Evolutionary conservation across 1,140 invertebrate species (phyloP).

Genomic region (Drosophila arawakana): DNA sequence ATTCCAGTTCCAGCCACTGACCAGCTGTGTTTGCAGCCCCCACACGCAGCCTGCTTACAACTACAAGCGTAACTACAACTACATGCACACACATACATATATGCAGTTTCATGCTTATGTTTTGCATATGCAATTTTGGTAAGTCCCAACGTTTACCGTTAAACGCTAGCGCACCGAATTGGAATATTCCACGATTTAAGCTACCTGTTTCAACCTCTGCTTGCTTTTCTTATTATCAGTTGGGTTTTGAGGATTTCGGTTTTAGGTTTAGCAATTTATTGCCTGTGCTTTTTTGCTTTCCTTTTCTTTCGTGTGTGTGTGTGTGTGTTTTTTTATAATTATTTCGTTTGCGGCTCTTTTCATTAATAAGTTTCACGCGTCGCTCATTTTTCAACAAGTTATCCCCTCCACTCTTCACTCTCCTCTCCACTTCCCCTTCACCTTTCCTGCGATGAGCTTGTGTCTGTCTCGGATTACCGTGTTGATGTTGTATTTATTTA

Average conservation of each 20-base stretch:
- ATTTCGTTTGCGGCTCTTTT: conserved; percentile 77
- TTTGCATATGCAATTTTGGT: conserved; percentile 46
- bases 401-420: conserved; percentile 20
- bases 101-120: not conserved
- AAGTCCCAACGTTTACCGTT: conserved; percentile 45
- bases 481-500: conserved; percentile 72
- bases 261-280: not conserved
- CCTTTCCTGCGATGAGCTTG: conserved; percentile 40
- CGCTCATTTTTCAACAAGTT: conserved; percentile 74
- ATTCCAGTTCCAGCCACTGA: conserved; percentile 37
- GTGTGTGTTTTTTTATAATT: conserved; percentile 60
- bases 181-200: conserved; percentile 5
- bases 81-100: conserved; percentile 1
- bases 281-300: conserved; percentile 2
- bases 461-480: conserved; percentile 74
- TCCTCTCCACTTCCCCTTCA: conserved; percentile 13
- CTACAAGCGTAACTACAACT: not conserved
- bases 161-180: conserved; percentile 3
- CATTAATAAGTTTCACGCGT: conserved; percentile 82
- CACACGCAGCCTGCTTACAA: not conserved
- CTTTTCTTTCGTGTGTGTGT: conserved; percentile 18
- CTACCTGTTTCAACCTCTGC: not conserved
- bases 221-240: not conserved
- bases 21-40: conserved; percentile 36
- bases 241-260: conserved; percentile 6